Base-by-base conservation (phyloP, 2,888 invertebrate species). In the Atherix ibis region DNA sequence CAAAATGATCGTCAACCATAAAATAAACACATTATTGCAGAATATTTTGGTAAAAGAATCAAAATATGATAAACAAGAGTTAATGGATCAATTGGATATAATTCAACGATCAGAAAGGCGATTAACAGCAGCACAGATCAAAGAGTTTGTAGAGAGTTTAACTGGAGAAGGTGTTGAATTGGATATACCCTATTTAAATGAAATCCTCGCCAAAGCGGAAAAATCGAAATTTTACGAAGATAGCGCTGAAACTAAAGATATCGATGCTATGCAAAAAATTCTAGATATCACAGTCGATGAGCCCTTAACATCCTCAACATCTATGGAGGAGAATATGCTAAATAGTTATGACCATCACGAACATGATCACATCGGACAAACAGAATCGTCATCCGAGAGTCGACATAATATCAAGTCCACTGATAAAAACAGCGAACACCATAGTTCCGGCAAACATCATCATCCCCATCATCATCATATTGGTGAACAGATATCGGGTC, bases 61-160 rank as follows among this genome's bases (percentile, higher is more conserved):
- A 12, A 49, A 48, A 18, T 49, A 54, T 28, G 56, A 58, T 37
- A 51, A 50, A 34, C 46, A 49, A 4, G 48, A 53, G 31, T 38
- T 55, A 5, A 48, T 45, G 17, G 52, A 56, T 18, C 35, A 57
- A 4, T 38, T 57, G 14, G 43, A 48, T 17, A 45, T 52, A 2
- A 48, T 58, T 4, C 53, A 57, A 37, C 50, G 50, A 9, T 40
- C 48, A 5, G 47, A 51, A 34, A 43, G 45, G 16, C 22, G 51
- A 24, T 33, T 53, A 8, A 56, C 41, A 34, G 53, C 55, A 29
- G 49, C 53, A 34, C 52, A 51, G 36, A 45, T 59, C 16, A 49
- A 51, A 34, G 51, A 57, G 10, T 53, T 59, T 38, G 54, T 60
- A 2, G 58, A 58, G 35, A 54, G 49, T 31, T 47, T 56, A 2